phyloP scores from a whole-genome alignment of 2,888 invertebrate genomes.

The Brachypalpus laphriformis region DNA sequence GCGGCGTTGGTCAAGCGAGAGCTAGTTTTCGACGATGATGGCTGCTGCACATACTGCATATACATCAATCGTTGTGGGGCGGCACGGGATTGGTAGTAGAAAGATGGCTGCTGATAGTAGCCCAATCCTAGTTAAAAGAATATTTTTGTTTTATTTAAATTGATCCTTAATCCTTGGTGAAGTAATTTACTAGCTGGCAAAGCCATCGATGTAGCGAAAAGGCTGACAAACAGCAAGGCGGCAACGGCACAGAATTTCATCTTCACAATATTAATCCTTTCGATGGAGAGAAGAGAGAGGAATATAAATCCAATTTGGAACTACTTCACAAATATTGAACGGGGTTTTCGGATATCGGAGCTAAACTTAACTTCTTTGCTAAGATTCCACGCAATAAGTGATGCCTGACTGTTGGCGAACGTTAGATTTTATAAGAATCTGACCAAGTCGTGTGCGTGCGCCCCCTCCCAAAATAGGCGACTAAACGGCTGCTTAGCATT shows the following conservation, averaged over 20 bases:
- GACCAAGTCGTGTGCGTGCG: slow-evolving; percentile 48
- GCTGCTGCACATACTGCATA: slow-evolving; percentile 79
- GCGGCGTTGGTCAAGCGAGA: slow-evolving; percentile 79
- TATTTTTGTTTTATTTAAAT: background rate
- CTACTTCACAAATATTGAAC: too few relatives aligned
- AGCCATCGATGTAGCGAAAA: slow-evolving; percentile 52
- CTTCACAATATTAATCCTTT: slow-evolving; percentile 43
- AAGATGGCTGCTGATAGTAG: slow-evolving; percentile 80
- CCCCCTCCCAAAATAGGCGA: slow-evolving; percentile 52
- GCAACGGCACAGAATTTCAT: slow-evolving; percentile 56
- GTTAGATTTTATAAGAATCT: slow-evolving; percentile 81
- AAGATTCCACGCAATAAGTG: slow-evolving; percentile 83
- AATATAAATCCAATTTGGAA: too few relatives aligned
- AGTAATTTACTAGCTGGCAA: slow-evolving; percentile 58
- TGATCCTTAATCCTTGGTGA: background rate
- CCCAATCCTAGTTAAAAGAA: slow-evolving; percentile 79
- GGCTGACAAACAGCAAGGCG: slow-evolving; percentile 53
- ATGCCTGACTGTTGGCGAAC: slow-evolving; percentile 77
- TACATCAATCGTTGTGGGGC: slow-evolving; percentile 80
- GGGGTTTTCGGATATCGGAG: slow-evolving; percentile 82
- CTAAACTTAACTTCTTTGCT: slow-evolving; percentile 81
- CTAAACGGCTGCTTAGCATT: slow-evolving; percentile 67
- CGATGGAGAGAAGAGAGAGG: background rate
- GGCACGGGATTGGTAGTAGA: slow-evolving; percentile 76
- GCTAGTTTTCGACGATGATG: slow-evolving; percentile 78